A percentile compares a stretch with the other conserved stretches of the same genome.
phyloP scores from a whole-genome alignment of 2,888 invertebrate species.

The Poecilobothrus nobilitatus region DNA sequence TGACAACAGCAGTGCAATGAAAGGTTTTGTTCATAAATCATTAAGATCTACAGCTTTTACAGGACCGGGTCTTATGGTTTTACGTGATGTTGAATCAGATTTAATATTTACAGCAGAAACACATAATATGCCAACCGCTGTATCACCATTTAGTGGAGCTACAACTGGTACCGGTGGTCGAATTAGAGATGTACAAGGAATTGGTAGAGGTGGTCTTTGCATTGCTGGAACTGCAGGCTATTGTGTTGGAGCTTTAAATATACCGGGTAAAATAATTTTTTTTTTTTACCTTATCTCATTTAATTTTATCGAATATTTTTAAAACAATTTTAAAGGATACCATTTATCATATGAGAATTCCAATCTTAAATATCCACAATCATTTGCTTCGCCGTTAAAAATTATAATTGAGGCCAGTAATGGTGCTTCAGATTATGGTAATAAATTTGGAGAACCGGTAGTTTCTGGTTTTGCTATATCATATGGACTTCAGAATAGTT shows the following conservation, averaged over 20 bases:
- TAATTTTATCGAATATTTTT: neutral
- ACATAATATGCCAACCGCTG: constrained; percentile 96
- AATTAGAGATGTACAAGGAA: constrained; percentile 87
- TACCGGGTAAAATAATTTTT: constrained; percentile 58
- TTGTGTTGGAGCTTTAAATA: constrained; percentile 83
- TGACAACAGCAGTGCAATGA: constrained; percentile 93
- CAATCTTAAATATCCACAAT: constrained; percentile 66
- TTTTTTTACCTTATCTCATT: neutral
- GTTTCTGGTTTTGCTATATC: constrained; percentile 85
- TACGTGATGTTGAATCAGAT: constrained; percentile 59
- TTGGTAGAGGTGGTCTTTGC: constrained; percentile 87
- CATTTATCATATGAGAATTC: constrained; percentile 78
- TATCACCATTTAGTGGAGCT: constrained; percentile 95
- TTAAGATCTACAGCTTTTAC: constrained; percentile 55
- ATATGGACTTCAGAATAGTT: constrained; percentile 66
- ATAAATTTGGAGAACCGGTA: constrained; percentile 97
- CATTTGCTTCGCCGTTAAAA: constrained; percentile 83
- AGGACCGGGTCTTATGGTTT: constrained; percentile 55
- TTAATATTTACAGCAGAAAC: constrained; percentile 98
- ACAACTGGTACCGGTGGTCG: constrained; percentile 97
- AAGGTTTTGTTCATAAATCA: constrained; percentile 65
- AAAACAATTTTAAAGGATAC: constrained; percentile 51
- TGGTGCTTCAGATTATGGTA: constrained; percentile 97
- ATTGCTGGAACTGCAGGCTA: constrained; percentile 96
- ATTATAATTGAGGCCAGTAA: constrained; percentile 93